Evolutionary conservation across 2,888 invertebrate species (phyloP).

Genomic region (Leuctra nigra): DNA sequence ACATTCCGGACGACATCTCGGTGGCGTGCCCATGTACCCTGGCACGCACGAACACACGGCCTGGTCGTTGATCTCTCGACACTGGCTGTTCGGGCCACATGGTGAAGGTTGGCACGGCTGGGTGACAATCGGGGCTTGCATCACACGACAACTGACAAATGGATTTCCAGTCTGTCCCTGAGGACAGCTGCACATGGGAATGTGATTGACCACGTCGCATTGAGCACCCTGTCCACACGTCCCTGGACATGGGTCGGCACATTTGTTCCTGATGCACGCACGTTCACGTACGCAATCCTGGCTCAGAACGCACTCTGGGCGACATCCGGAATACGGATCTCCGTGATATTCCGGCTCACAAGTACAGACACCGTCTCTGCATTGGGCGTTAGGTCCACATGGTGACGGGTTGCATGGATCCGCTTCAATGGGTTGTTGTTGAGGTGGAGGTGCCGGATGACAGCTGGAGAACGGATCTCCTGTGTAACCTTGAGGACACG

Average conservation of each 20-base stretch:
- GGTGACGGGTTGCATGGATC: conserved; percentile 54
- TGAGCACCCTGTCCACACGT: conserved; percentile 66
- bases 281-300: conserved; percentile 60
- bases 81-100: conserved; percentile 46
- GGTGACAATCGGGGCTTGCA: conserved; percentile 43
- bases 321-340: conserved; percentile 60
- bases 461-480: conserved; percentile 37
- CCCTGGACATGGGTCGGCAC: conserved; percentile 63
- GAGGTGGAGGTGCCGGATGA: conserved; percentile 35
- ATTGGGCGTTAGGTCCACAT: conserved; percentile 51
- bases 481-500: conserved; percentile 33
- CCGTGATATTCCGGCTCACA: conserved; percentile 45
- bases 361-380: conserved; percentile 46
- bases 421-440: conserved; percentile 35
- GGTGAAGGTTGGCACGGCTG: conserved; percentile 57
- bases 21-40: conserved; percentile 46
- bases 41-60: conserved; percentile 45
- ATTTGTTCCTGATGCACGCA: conserved; percentile 68
- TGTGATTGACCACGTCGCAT: conserved; percentile 69
- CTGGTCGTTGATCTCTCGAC: conserved; percentile 43
- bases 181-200: conserved; percentile 71
- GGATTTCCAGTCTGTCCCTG: conserved; percentile 58
- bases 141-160: conserved; percentile 47
- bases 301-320: conserved; percentile 71
- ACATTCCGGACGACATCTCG: conserved; percentile 47